Base-by-base conservation (phyloP, 1,140 invertebrate genomes). In the Drosophila serrata region DNA sequence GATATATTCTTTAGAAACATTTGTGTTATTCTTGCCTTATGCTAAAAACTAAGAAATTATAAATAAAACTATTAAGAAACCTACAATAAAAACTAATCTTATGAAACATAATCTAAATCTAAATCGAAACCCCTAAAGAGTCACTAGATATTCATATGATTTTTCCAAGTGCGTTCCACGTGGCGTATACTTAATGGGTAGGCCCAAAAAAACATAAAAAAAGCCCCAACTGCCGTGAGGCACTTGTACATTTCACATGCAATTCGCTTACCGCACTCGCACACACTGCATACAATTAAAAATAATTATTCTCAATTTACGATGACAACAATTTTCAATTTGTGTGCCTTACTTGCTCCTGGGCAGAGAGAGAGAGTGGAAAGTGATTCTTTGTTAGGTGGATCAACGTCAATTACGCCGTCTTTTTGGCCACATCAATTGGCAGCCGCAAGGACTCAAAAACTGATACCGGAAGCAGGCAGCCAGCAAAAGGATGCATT, bases 241-340 rank as follows among this genome's bases (percentile, higher is more conserved):
- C 63, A 61, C 61, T 64, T 64, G 12, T 60, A 61, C 69, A 64
- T 74, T 77, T 81, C 82, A 78, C 81, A 85, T 85, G 78, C 73
- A 74, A 68, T 65, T 82, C 77, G 58, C 79, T 61, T 39, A 46
- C 56, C 60, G 39, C 77, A 84, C n/a, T n/a, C n/a, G n/a, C 65
- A 63, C 51, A 58, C 73, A 60, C 45, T 22, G 79, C 84, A 78
- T 70, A 75, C 67, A 82, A 87, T 88, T 88, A 88, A 88, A 82
- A 70, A 88, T 88, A 87, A 87, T 87, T 87, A 87, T 87, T 88
- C 67, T 80, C 84, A 87, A 84, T 87, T 87, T 88, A 78, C 84
- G 84, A 57, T 73, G 84, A 87, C 84, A 87, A 87, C 84, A 80
- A 87, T 80, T 87, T 88, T 87, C 82, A 87, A 88, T 87, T 87